Conservation (phyloP, 2,113 vertebrate species). For the Pitta sordida region DNA sequence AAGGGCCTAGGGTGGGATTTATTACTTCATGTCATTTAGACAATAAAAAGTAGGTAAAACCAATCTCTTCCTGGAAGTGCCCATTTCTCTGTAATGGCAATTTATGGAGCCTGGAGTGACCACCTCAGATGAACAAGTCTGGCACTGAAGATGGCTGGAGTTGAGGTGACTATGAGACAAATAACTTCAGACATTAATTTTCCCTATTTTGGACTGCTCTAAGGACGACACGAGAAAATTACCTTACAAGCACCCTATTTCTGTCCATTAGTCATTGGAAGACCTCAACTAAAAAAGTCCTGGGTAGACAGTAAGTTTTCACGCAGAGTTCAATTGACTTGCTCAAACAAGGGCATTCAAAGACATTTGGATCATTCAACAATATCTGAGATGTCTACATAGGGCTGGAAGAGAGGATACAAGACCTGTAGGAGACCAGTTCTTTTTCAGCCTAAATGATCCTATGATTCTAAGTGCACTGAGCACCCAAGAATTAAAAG, state of each 20-base stretch:
- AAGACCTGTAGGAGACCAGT: background rate
- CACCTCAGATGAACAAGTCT: background rate
- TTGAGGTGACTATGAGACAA: background rate
- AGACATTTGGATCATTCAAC: background rate
- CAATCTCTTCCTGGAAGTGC: background rate
- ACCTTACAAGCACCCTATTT: background rate
- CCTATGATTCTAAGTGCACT: background rate
- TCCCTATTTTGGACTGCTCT: background rate
- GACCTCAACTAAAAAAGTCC: background rate
- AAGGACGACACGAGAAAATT: background rate
- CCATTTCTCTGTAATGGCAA: background rate
- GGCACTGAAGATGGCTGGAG: background rate
- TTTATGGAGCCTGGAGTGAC: background rate
- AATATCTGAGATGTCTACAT: background rate
- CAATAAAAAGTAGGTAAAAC: background rate
- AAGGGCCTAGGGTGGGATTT: background rate
- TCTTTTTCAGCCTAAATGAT: background rate
- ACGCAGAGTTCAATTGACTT: background rate
- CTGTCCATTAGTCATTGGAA: background rate
- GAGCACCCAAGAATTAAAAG: background rate
- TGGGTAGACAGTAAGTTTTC: background rate
- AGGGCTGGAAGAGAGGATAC: background rate
- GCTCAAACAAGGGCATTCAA: background rate
- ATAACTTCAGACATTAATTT: background rate
- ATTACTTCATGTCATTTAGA: background rate